Percentiles rank a stretch among this genome's conserved stretches.
Evolutionary conservation across 92 coral and sea anemone genomes (phyloP).

Genomic region (Porites cylindrica): DNA sequence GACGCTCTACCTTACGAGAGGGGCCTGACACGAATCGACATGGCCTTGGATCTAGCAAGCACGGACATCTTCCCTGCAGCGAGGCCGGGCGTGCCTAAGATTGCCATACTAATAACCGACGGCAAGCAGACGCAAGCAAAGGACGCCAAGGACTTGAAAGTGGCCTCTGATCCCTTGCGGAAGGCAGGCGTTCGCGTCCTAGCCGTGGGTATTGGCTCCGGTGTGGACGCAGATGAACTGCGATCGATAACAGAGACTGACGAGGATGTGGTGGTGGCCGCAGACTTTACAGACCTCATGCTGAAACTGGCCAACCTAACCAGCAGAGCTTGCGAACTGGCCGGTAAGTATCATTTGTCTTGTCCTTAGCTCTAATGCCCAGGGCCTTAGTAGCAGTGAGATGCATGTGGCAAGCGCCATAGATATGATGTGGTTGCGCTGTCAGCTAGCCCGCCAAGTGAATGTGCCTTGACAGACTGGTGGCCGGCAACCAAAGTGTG

Average conservation of each 20-base stretch:
- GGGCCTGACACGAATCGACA: slow-evolving; percentile 43
- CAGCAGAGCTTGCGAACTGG: too few species aligned
- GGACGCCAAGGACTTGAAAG: slow-evolving; percentile 26
- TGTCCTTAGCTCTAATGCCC: too few species aligned
- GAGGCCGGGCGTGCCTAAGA: slow-evolving; percentile 50
- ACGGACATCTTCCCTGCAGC: slow-evolving; percentile 39
- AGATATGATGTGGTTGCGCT: too few species aligned
- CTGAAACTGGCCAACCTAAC: too few species aligned
- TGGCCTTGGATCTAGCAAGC: slow-evolving; percentile 40
- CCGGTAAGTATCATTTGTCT: too few species aligned
- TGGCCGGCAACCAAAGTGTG: too few species aligned
- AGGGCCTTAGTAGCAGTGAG: too few species aligned
- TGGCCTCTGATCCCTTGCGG: slow-evolving; percentile 16
- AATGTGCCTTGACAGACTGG: too few species aligned
- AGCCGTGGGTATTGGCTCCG: slow-evolving; percentile 49
- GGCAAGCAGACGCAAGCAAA: slow-evolving; percentile 38
- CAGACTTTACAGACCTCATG: too few species aligned
- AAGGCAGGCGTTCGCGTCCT: slow-evolving; percentile 46
- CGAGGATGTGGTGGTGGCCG: neutral
- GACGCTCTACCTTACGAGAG: slow-evolving; percentile 39
- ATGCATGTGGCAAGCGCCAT: too few species aligned
- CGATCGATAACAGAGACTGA: neutral
- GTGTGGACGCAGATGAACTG: slow-evolving; percentile 46
- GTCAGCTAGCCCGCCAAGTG: too few species aligned
- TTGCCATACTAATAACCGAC: slow-evolving; percentile 59